Base-by-base conservation (phyloP, 2,888 invertebrate species). In the Omphaloscelis lunosa region DNA sequence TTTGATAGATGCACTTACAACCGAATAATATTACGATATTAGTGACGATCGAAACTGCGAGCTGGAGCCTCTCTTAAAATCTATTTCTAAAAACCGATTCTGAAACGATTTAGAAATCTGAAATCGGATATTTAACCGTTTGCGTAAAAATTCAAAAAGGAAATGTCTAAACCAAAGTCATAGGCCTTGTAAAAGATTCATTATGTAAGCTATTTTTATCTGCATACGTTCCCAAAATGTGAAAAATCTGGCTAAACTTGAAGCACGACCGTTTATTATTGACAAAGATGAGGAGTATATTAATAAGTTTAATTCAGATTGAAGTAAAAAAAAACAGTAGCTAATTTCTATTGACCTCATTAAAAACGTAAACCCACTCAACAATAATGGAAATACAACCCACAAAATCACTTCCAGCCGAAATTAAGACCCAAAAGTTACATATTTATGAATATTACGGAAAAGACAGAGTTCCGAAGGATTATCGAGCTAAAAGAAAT, bases 401-500 rank as follows among this genome's bases (percentile, higher is more conserved):
- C 34, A 53, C 62, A 62, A 77, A 71, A 67, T 71, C 81, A 77
- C 56, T 83, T 41, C 4, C 27, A 48, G n/a, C 11, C 56, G 61
- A 61, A 69, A 51, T 82, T 34, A 58, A 67, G 29, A 58, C 48
- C 81, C 67, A 58, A 75, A 81, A 61, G 62, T 65, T 79, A 79
- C 61, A 87, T 77, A 74, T 74, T 82, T 84, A 76, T 79, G 58
- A 72, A 86, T 61, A 62, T 69, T 77, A 63, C 53, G 41, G 34
- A 77, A 77, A 76, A 81, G 76, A 72, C 53, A 81, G 61, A 56
- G 66, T 63, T 20, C 27, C 58, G 53, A 58, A 48, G 41, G 71
- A 67, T 66, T 45, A 72, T 62, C 41, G 65, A 82, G 71, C 71
- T 71, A 71, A 84, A 81, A 83, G 78, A 88, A 87, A 79, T 78